Conservation (phyloP, 2,797 vertebrate species). For the Poecile montanus region DNA sequence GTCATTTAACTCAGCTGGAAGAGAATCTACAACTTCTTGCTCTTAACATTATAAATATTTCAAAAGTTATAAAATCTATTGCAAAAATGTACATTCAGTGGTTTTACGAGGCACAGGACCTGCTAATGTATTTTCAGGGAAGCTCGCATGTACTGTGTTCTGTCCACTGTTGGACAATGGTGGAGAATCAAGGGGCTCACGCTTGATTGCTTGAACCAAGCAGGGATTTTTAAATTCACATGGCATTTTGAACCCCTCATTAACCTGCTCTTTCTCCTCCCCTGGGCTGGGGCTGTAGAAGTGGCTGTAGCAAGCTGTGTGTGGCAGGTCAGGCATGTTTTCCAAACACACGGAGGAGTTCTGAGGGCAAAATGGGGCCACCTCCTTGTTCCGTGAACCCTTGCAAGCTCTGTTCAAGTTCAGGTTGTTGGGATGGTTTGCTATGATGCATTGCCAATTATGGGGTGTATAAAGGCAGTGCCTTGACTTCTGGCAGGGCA, state of each 20-base stretch:
- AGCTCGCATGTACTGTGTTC: constrained; percentile 66
- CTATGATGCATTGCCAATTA: constrained; percentile 77
- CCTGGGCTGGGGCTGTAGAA: constrained; percentile 69
- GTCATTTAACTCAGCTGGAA: constrained; percentile 26
- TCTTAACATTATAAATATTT: constrained; percentile 61
- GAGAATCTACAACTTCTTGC: constrained; percentile 34
- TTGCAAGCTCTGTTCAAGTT: constrained; percentile 75
- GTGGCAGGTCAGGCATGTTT: constrained; percentile 74
- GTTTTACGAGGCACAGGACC: constrained; percentile 80
- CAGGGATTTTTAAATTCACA: constrained; percentile 85
- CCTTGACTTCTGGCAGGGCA: constrained; percentile 83
- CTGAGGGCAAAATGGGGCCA: constrained; percentile 74
- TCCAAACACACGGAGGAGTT: constrained; percentile 80
- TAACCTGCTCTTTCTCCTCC: constrained; percentile 77
- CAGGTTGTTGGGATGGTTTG: constrained; percentile 46
- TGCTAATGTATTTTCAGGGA: constrained; percentile 80
- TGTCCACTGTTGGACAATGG: constrained; percentile 77
- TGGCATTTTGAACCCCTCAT: constrained; percentile 77
- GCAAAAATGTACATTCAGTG: constrained; percentile 69
- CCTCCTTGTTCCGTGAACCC: constrained; percentile 77
- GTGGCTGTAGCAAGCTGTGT: constrained; percentile 76
- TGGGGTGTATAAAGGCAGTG: constrained; percentile 77
- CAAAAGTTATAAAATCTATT: constrained; percentile 58
- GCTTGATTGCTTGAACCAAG: constrained; percentile 87
- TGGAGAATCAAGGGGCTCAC: constrained; percentile 90